Conservation (phyloP, 2,113 vertebrate genomes). For the Anhinga anhinga region DNA sequence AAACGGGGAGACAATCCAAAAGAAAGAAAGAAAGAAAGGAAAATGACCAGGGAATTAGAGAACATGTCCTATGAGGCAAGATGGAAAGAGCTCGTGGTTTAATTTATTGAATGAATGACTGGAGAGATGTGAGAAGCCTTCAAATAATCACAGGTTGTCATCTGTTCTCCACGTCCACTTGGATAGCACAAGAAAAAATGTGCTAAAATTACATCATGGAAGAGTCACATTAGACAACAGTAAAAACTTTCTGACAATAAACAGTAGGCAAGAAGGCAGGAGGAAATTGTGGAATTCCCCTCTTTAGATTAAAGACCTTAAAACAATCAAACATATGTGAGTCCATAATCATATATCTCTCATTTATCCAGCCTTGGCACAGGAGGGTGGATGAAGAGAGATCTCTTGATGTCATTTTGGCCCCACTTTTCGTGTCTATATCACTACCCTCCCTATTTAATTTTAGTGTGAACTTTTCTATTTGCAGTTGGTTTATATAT, state of each 20-base stretch:
- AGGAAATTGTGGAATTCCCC: background rate
- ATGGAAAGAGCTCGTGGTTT: background rate
- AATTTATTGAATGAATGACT: background rate
- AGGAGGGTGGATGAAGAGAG: background rate
- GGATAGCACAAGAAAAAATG: background rate
- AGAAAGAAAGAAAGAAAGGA: background rate
- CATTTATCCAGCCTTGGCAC: background rate
- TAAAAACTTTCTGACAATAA: background rate
- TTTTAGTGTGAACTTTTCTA: background rate
- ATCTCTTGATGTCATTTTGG: background rate
- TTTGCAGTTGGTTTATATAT: background rate
- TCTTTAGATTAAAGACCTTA: background rate
- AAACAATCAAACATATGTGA: background rate
- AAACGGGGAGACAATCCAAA: background rate
- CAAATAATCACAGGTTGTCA: background rate
- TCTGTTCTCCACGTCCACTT: background rate
- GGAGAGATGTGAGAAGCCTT: background rate
- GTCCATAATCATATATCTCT: background rate
- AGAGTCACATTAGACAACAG: background rate
- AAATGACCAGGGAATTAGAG: background rate
- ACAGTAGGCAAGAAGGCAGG: background rate
- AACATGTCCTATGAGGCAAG: background rate
- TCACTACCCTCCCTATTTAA: background rate
- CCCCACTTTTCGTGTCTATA: background rate
- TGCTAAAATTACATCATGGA: background rate